Conservation (phyloP, 2,888 invertebrate species). For the Hypselothyrea guttata region DNA sequence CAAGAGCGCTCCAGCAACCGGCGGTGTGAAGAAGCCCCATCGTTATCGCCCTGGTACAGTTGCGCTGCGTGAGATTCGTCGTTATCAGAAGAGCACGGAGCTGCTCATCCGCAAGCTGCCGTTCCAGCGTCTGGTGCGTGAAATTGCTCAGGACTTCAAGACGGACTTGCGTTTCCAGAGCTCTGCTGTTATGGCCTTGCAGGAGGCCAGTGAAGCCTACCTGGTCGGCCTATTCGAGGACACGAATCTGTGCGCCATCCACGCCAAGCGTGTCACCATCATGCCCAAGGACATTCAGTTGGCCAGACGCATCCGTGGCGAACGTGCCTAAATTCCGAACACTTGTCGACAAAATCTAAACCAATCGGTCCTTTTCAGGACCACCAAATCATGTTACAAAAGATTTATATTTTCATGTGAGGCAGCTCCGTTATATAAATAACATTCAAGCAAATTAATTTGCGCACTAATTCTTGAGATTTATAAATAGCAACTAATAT, state of each 20-base stretch:
- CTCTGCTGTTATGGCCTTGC: conserved; percentile 31
- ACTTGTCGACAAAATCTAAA: conserved; percentile 1
- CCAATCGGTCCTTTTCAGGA: conserved; percentile 47
- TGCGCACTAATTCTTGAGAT: no score
- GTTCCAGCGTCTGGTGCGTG: conserved; percentile 28
- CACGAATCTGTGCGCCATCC: conserved; percentile 98
- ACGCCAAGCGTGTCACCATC: conserved; percentile 98
- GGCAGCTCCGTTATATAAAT: no score
- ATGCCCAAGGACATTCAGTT: conserved; percentile 99
- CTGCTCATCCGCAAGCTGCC: no score
- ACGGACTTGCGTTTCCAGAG: conserved; percentile 39
- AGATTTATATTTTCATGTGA: no score
- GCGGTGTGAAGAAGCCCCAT: no score
- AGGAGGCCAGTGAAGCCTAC: conserved; percentile 85
- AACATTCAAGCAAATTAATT: no score
- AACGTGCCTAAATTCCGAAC: no score
- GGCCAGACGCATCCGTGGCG: no score
- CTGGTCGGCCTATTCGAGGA: conserved; percentile 98
- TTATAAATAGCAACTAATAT: no score
- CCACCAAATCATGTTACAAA: conserved; percentile 22
- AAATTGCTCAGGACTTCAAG: conserved; percentile 35
- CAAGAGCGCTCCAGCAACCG: conserved; percentile 33
- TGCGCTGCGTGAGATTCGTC: no score
- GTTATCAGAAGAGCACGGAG: no score
- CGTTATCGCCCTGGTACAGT: no score